These are phyloP conservation scores for Andrena praecox DNA, from an alignment of 2,888 invertebrate species.

Conservation along the genomic window DNA sequence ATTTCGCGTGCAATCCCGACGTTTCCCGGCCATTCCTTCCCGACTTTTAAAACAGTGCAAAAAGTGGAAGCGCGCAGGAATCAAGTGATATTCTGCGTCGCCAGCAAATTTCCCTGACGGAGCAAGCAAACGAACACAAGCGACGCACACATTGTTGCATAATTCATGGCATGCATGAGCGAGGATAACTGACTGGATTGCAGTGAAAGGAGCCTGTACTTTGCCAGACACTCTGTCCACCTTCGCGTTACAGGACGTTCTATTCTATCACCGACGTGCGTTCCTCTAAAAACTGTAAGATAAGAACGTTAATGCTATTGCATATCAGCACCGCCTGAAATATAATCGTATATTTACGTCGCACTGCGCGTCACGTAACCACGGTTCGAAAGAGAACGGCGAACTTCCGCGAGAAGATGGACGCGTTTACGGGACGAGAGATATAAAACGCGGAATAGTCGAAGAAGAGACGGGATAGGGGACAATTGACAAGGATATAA, in stretches of 20 bases:
- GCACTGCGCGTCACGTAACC: not conserved
- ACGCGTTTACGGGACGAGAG: not conserved
- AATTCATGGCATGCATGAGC: constrained; percentile 21
- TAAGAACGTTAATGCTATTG: not conserved
- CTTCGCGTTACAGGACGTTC: not conserved
- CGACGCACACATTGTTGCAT: constrained; percentile 43
- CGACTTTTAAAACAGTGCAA: not conserved
- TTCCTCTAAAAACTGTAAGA: not conserved
- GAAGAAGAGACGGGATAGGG: not conserved
- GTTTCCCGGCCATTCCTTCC: not conserved
- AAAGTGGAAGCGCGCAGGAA: constrained; percentile 11
- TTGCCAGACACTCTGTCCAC: not conserved
- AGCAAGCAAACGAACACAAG: constrained; percentile 38
- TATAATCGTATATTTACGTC: not conserved
- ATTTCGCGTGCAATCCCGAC: not conserved
- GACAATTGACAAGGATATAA: not conserved
- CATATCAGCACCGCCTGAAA: constrained; percentile 8
- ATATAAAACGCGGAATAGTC: not conserved
- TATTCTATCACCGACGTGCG: not conserved
- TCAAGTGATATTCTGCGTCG: constrained; percentile 33
- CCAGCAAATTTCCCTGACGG: constrained; percentile 26
- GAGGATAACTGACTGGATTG: not conserved
- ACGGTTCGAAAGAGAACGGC: not conserved
- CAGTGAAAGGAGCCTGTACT: constrained; percentile 3
- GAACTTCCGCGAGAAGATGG: not conserved